Evolutionary conservation across 2,888 invertebrate genomes (phyloP), one percentile per base, ranked within the genome.

Genomic region (Lamellibrachia satsuma): DNA sequence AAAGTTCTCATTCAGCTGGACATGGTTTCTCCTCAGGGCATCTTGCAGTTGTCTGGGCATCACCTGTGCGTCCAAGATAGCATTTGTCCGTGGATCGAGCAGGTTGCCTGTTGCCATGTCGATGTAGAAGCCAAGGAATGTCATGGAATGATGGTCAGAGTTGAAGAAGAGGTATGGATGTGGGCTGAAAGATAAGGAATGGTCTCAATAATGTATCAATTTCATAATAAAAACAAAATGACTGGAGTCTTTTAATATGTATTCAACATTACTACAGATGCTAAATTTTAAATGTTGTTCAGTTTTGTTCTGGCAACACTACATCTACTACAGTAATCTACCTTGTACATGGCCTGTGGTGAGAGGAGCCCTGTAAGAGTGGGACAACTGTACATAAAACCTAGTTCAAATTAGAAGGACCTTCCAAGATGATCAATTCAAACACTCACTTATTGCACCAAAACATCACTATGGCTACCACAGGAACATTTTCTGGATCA

Each of bases 151-250:
- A 7, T 94, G 93, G 91, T 93, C 95, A 52, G 95, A 94, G 94
- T 96, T 96, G 95, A 96, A 96, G 93, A 96, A 96, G 52, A 96
- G 94, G 94, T 95, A 96, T 4, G 96, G 96, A 94, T 96, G 96
- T 3, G 96, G 95, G 92, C 96, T 96, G 94, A 75, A 94, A 92
- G 90, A 90, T 2, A 92, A 75, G 60, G n/a, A 90, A 75, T 22
- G 22, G 22, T 75, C 6, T 75, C 75, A 6, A 75, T 75, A 22
- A 3, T 15, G 75, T 75, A 6, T 75, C 22, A 75, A 6, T 75
- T 75, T 75, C 6, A 15, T 75, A 75, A 75, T 75, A 75, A 75
- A 3, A 22, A 75, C 22, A 15, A 75, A 15, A 75, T 57, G n/a
- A 75, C 15, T 75, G 3, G 3, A 22, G n/a, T 15, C 15, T 75